Conservation (phyloP, 1,140 invertebrate genomes). For the Apis mellifera region DNA sequence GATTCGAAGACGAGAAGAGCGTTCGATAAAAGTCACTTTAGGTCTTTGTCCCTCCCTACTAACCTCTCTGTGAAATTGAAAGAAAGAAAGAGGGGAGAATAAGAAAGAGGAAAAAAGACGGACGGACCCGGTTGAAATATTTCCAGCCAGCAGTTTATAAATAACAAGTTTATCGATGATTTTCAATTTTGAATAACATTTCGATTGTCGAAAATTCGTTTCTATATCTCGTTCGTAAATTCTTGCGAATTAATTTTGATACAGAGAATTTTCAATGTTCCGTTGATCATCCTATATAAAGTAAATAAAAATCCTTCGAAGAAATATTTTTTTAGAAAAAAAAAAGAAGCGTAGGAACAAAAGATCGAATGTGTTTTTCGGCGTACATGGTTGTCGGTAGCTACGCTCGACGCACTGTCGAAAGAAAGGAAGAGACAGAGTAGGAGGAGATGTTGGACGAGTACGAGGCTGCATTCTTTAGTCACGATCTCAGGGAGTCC, state of each 20-base stretch:
- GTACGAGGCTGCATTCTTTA: constrained; percentile 38
- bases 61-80: background rate
- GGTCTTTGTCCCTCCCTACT: background rate
- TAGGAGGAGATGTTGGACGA: constrained; percentile 12
- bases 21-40: constrained; percentile 48
- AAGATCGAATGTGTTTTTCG: constrained; percentile 13
- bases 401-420: constrained; percentile 3
- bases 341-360: background rate
- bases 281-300: too few relatives aligned
- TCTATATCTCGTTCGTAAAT: background rate
- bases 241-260: background rate
- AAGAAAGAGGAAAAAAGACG: background rate
- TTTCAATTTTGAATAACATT: constrained; percentile 16
- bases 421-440: background rate
- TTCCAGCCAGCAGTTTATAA: constrained; percentile 35
- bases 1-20: constrained; percentile 19
- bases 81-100: too few relatives aligned
- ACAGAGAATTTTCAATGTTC: too few relatives aligned
- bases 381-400: constrained; percentile 13
- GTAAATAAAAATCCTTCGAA: too few relatives aligned
- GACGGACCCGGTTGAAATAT: constrained; percentile 25
- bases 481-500: constrained; percentile 19
- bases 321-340: background rate
- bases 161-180: constrained; percentile 37
- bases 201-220: constrained; percentile 3